Percentiles rank a stretch among this genome's conserved stretches.
Conservation (phyloP, 2,797 vertebrate genomes). For the Muscicapa comitata region DNA sequence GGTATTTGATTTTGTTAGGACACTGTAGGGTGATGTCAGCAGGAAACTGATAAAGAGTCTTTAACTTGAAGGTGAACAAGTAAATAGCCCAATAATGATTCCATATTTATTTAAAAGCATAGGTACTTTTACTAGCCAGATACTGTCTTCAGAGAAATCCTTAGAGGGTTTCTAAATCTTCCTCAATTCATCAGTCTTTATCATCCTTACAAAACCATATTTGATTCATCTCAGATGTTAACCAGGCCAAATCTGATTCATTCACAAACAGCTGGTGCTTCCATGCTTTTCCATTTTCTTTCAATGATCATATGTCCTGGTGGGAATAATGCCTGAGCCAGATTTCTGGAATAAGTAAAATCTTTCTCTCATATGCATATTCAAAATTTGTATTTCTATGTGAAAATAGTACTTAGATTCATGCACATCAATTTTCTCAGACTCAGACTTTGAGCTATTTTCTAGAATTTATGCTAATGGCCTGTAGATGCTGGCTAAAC, state of each 20-base stretch:
- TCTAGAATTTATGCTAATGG: background rate
- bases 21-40: background rate
- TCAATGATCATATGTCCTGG: constrained; percentile 46
- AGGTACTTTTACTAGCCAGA: background rate
- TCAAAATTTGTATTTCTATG: background rate
- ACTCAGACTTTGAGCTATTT: background rate
- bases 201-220: constrained; percentile 37
- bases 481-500: background rate
- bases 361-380: constrained; percentile 29
- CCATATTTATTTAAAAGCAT: background rate
- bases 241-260: constrained; percentile 53
- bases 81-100: background rate
- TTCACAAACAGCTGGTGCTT: constrained; percentile 53
- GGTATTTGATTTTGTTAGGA: background rate
- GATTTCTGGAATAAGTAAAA: constrained; percentile 34
- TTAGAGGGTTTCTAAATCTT: constrained; percentile 28
- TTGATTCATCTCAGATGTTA: constrained; percentile 53
- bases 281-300: constrained; percentile 57
- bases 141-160: background rate
- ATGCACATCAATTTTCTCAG: background rate
- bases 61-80: background rate
- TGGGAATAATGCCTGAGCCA: constrained; percentile 49
- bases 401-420: background rate
- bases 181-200: constrained; percentile 45
- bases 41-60: background rate